Evolutionary conservation across 2,888 invertebrate genomes (phyloP).

Genomic region (Acanthosoma haemorrhoidale): DNA sequence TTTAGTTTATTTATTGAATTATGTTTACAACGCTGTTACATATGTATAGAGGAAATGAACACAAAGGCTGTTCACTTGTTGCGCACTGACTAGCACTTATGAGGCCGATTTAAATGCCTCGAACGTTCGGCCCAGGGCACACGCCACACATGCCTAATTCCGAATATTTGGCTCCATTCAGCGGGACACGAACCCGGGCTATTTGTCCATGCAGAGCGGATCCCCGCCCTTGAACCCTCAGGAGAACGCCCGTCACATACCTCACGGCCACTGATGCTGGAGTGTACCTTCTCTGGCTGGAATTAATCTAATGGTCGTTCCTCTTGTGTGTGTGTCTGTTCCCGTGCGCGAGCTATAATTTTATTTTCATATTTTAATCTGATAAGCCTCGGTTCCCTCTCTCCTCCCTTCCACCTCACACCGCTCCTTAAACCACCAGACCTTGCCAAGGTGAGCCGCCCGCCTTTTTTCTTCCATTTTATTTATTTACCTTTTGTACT

Average conservation of each 20-base stretch:
- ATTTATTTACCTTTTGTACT: background rate
- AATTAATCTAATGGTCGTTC: background rate
- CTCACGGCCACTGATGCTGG: background rate
- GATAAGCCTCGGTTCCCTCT: background rate
- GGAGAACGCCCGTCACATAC: background rate
- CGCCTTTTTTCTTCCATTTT: background rate
- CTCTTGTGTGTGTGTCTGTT: too few species aligned
- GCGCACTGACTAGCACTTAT: too few species aligned
- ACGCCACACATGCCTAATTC: background rate
- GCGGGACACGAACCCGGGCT: background rate
- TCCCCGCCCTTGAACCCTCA: background rate
- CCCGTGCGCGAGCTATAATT: too few species aligned
- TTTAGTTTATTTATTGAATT: too few species aligned
- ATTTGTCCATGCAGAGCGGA: too few species aligned
- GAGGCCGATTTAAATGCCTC: slow-evolving; percentile 8
- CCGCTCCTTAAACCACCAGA: background rate
- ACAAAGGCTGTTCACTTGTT: too few species aligned
- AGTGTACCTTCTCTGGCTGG: background rate
- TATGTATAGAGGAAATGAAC: too few species aligned
- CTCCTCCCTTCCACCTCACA: background rate
- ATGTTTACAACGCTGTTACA: too few species aligned
- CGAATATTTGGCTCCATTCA: background rate
- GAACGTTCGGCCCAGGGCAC: background rate
- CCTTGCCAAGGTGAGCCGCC: slow-evolving; percentile 24
- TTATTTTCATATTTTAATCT: background rate